phyloP scores from a whole-genome alignment of 2,888 invertebrate genomes.

The Morpho achilles region DNA sequence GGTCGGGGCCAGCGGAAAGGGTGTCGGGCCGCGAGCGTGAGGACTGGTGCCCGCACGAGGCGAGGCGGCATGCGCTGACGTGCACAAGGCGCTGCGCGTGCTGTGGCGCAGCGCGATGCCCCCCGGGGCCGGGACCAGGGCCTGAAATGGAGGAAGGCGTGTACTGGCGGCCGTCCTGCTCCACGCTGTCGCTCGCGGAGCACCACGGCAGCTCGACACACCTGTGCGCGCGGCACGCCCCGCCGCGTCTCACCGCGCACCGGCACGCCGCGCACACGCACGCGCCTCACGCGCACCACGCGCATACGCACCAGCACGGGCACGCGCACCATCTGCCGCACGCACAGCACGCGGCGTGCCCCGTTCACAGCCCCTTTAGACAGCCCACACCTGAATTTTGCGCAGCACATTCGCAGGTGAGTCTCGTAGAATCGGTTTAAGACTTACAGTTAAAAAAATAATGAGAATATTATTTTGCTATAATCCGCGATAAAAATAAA shows the following conservation, averaged over 20 bases:
- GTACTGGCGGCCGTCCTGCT: constrained; percentile 75
- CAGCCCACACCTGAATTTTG: constrained; percentile 77
- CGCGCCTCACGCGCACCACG: constrained; percentile 49
- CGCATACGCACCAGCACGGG: constrained; percentile 63
- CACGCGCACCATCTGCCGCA: constrained; percentile 64
- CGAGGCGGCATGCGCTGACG: constrained; percentile 76
- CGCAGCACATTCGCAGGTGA: constrained; percentile 72
- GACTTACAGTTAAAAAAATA: no score
- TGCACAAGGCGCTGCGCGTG: constrained; percentile 75
- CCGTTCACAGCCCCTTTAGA: constrained; percentile 87
- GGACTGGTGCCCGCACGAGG: constrained; percentile 77
- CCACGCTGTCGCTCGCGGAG: constrained; percentile 72
- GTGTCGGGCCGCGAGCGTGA: constrained; percentile 78
- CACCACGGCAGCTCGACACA: constrained; percentile 71
- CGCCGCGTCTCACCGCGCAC: constrained; percentile 55
- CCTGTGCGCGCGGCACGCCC: constrained; percentile 68
- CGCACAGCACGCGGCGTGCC: constrained; percentile 79
- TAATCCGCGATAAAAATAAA: no score
- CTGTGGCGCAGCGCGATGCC: constrained; percentile 77
- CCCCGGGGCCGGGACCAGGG: constrained; percentile 42
- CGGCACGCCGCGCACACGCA: constrained; percentile 58
- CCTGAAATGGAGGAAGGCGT: constrained; percentile 76
- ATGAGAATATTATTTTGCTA: no score
- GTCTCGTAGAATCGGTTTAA: constrained; percentile 18
- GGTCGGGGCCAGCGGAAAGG: constrained; percentile 59